Evolutionary conservation across 2,888 invertebrate genomes (phyloP).

Genomic region (Erebia epiphron): DNA sequence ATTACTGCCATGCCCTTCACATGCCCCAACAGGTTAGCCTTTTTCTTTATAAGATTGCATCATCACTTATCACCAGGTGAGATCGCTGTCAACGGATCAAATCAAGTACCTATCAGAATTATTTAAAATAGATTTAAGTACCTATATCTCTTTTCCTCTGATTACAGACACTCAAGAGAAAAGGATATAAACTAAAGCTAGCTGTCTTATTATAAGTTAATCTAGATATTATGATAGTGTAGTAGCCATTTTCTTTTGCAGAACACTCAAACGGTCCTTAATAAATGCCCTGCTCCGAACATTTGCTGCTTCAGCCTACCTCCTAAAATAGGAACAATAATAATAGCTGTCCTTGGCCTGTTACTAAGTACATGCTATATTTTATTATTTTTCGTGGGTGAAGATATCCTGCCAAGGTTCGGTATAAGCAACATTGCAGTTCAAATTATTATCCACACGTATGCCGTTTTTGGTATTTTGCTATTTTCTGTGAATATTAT

Average conservation of each 20-base stretch:
- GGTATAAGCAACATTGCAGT: slow-evolving; percentile 41
- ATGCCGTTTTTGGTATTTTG: slow-evolving; percentile 52
- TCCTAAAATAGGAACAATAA: slow-evolving; percentile 54
- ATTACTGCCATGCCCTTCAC: too few relatives aligned
- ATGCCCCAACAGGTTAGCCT: too few relatives aligned
- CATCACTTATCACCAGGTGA: too few relatives aligned
- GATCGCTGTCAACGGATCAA: too few relatives aligned
- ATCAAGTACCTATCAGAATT: too few relatives aligned
- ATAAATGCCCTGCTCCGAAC: slow-evolving; percentile 47
- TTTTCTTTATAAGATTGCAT: too few relatives aligned
- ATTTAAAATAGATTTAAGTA: too few relatives aligned
- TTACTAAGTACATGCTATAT: slow-evolving; percentile 49
- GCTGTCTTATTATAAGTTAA: too few relatives aligned
- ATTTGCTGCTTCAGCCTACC: slow-evolving; percentile 52
- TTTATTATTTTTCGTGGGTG: slow-evolving; percentile 43
- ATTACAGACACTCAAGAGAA: too few relatives aligned
- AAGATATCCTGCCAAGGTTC: slow-evolving; percentile 39
- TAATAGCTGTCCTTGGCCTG: slow-evolving; percentile 53
- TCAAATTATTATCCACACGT: slow-evolving; percentile 47
- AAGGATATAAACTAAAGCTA: too few relatives aligned
- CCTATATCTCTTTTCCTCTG: too few relatives aligned
- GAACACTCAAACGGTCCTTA: slow-evolving; percentile 36
- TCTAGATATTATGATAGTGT: too few relatives aligned
- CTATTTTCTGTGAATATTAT: slow-evolving; percentile 49
- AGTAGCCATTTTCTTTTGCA: slow-evolving; percentile 20